phyloP scores from a whole-genome alignment of 1,140 invertebrate species.

The Pogonus chalceus region DNA sequence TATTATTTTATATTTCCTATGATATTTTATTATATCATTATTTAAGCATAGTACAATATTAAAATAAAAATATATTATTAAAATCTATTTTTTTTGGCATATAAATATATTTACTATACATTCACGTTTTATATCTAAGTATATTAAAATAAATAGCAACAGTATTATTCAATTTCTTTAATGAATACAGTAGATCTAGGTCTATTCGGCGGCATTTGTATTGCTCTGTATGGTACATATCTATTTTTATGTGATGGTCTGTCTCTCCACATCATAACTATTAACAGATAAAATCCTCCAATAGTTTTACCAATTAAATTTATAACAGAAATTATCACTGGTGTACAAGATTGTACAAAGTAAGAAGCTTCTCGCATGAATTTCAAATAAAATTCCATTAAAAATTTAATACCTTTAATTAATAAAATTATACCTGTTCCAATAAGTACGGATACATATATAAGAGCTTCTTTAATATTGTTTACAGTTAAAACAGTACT shows the following conservation, averaged over 20 bases:
- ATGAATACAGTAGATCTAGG: conserved; percentile 10
- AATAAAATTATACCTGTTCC: conserved; percentile 16
- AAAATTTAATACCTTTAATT: conserved; percentile 18
- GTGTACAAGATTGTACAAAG: conserved; percentile 29
- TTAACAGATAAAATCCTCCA: conserved; percentile 31
- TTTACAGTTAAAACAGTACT: conserved; percentile 14
- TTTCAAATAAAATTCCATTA: conserved; percentile 23
- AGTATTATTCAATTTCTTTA: conserved; percentile 4
- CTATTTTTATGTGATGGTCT: background rate
- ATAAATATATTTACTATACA: conserved; percentile 7
- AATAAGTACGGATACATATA: conserved; percentile 20
- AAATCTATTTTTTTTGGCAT: conserved; percentile 11
- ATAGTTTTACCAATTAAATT: conserved; percentile 32
- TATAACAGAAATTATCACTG: conserved; percentile 31
- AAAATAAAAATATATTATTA: conserved; percentile 2
- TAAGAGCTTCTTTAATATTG: conserved; percentile 20
- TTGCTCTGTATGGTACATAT: conserved; percentile 5
- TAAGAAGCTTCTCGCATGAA: conserved; percentile 25
- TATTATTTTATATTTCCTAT: no score
- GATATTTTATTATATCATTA: background rate
- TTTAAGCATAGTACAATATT: conserved; percentile 8
- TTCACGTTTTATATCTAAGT: conserved; percentile 13
- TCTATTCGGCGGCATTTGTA: background rate
- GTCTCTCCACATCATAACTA: conserved; percentile 27
- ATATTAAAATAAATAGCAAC: background rate